A percentile compares a stretch with the other conserved stretches of the same genome.
These are phyloP conservation scores for Nomia melanderi DNA, from an alignment of 1,140 invertebrate species.

Conservation along the genomic window DNA sequence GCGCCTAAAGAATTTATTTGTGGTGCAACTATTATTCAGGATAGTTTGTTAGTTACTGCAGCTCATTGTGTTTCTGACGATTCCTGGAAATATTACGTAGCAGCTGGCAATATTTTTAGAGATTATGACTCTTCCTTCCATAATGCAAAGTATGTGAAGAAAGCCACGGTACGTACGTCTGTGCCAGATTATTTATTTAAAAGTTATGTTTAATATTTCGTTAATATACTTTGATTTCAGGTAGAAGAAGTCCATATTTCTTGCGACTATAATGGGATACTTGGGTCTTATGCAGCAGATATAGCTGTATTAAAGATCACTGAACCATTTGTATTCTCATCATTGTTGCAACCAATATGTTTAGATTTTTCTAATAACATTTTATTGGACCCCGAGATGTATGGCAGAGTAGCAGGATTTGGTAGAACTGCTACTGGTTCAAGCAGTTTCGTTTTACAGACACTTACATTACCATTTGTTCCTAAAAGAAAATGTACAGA, in stretches of 20 bases:
- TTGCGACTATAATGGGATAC: conserved; percentile 71
- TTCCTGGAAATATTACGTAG: conserved; percentile 50
- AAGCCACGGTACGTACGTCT: conserved; percentile 48
- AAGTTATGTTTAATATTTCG: not conserved
- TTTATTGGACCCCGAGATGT: conserved; percentile 62
- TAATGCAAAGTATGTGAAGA: conserved; percentile 61
- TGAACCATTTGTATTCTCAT: conserved; percentile 67
- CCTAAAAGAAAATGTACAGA: conserved; percentile 63
- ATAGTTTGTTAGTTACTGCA: conserved; percentile 74
- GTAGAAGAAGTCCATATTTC: not conserved
- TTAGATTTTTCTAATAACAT: conserved; percentile 66
- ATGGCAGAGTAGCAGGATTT: conserved; percentile 76
- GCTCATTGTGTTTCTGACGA: conserved; percentile 75
- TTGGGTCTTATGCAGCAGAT: conserved; percentile 73
- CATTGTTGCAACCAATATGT: conserved; percentile 70
- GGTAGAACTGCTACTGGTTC: conserved; percentile 69
- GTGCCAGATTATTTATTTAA: not conserved
- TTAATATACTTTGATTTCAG: conserved; percentile 43
- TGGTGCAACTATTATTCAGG: conserved; percentile 74
- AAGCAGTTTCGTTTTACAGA: conserved; percentile 69
- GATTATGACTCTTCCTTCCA: conserved; percentile 70
- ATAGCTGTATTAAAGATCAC: conserved; percentile 74
- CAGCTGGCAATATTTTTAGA: conserved; percentile 72
- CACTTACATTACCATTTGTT: conserved; percentile 72
- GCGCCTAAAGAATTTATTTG: conserved; percentile 71